Base-by-base conservation (phyloP, 2,797 vertebrate genomes). In the Hemitrygon akajei region DNA sequence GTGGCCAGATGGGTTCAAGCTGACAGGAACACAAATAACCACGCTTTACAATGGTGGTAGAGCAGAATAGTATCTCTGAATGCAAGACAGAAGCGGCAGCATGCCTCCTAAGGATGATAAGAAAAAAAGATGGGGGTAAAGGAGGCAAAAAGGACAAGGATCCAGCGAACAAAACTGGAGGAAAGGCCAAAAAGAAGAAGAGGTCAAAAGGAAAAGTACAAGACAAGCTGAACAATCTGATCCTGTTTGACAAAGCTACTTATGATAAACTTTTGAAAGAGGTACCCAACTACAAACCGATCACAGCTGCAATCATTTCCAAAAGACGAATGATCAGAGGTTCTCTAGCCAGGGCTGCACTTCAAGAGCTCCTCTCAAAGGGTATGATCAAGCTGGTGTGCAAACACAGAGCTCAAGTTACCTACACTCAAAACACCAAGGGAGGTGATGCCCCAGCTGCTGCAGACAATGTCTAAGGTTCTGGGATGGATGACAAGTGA, bases 121-220 rank as follows among this genome's bases (percentile, higher is more conserved):
- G 96, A 99, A 98, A 99, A 95, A 99, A 99, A 95, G 99, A 99
- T 82, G 95, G 98, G 80, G 98, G 98, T 86, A 99, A 99, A 95
- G 98, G 98, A 86, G 96, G 97, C 96, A 99, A 99, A 82, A 99
- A 99, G 96, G 98, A 99, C 96, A 99, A 99, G 95, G 98, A 99
- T 94, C 98, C 98, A 82, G 98, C 99, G 93, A 99, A 99, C 95
- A 99, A 99, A 94, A 99, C 98, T 1, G 98, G 98, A 94, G 99
- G 99, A 96, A 99, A 99, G 94, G 99, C 98, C 94, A 99, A 99
- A 95, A 99, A 99, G 97, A 99, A 99, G 97, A 99, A 99, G 98
- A 98, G 99, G 99, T 99, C 99, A 96, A 99, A 99, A 95, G 99
- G 99, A 94, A 99, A 99, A 95, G 99, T 99, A 94, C 97, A 98